Evolutionary conservation across 1,140 invertebrate species (phyloP).

Genomic region (Calosoma granatense): DNA sequence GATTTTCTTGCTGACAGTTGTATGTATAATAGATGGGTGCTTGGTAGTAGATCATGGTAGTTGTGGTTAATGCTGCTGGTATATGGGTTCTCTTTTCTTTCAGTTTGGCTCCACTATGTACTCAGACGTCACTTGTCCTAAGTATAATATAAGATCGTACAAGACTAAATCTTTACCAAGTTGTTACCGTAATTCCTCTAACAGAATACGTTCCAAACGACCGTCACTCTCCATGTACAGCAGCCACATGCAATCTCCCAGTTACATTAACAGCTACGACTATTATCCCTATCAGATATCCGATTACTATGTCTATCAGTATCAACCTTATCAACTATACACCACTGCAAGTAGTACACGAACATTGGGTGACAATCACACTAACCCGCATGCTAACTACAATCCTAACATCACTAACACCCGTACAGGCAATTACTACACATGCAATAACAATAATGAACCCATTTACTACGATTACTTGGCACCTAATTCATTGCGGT

Average conservation of each 20-base stretch:
- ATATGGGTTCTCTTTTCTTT: conserved; percentile 6
- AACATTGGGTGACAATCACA: not conserved
- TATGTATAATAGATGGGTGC: too few relatives aligned
- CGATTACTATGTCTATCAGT: not conserved
- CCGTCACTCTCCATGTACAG: not conserved
- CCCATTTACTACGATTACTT: too few relatives aligned
- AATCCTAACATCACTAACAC: not conserved
- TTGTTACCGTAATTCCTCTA: not conserved
- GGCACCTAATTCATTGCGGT: not conserved
- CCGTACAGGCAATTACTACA: not conserved
- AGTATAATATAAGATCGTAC: not conserved
- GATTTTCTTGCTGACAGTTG: too few relatives aligned
- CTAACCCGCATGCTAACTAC: not conserved
- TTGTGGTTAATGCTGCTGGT: not conserved
- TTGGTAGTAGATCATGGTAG: too few relatives aligned
- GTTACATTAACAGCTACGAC: not conserved
- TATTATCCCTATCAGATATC: not conserved
- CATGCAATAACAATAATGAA: not conserved
- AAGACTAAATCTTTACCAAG: not conserved
- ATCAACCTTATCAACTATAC: not conserved
- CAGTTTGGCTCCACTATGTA: not conserved
- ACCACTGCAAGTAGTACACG: not conserved
- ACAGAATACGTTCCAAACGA: not conserved
- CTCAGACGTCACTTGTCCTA: not conserved
- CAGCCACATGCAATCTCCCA: not conserved